phyloP scores from a whole-genome alignment of 2,797 vertebrate genomes.

The Phylloscopus collybita region DNA sequence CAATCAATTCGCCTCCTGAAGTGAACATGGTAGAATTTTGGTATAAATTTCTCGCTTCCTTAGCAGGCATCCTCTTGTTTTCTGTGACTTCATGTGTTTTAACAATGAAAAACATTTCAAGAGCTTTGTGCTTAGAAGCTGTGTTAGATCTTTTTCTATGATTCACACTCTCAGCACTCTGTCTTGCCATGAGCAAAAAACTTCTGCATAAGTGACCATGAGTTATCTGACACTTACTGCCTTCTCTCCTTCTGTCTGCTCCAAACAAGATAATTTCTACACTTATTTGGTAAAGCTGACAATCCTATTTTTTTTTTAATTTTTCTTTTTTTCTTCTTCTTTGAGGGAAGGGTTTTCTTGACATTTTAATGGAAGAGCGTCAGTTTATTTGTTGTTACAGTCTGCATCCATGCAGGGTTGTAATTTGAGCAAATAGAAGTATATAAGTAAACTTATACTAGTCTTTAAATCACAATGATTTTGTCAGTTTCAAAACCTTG shows the following conservation, averaged over 20 bases:
- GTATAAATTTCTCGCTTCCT: background rate
- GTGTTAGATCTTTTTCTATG: background rate
- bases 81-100: background rate
- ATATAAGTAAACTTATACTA: slow-evolving; percentile 4
- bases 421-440: slow-evolving; percentile 33
- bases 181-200: background rate
- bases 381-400: background rate
- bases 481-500: background rate
- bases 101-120: background rate
- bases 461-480: slow-evolving; percentile 19
- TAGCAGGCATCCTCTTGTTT: background rate
- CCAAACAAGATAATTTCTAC: background rate
- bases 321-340: background rate
- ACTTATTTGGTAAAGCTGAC: background rate
- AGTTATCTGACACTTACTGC: background rate
- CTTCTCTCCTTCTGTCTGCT: background rate
- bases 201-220: background rate
- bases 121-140: background rate
- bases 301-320: background rate
- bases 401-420: background rate
- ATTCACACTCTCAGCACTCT: background rate
- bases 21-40: background rate
- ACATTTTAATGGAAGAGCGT: slow-evolving; percentile 1
- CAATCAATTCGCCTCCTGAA: background rate
- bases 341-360: background rate